Evolutionary conservation across 1,140 invertebrate species (phyloP).

Genomic region (Campoletis sonorensis): DNA sequence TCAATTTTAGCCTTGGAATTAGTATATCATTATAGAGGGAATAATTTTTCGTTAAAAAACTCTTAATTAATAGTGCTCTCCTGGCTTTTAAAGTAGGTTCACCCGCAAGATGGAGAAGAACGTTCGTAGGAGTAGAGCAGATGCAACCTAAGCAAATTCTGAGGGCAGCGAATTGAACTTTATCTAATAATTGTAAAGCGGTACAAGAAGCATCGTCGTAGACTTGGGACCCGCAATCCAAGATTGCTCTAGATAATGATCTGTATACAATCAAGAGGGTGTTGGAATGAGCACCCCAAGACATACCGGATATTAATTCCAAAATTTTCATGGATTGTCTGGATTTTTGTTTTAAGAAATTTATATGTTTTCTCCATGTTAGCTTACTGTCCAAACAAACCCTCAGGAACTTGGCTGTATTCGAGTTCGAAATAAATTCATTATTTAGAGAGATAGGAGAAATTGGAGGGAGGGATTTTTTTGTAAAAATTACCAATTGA

Average conservation of each 20-base stretch:
- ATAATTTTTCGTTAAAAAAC: conserved; percentile 5
- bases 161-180: conserved; percentile 47
- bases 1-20: conserved; percentile 19
- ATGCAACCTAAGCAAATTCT: conserved; percentile 46
- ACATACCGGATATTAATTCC: conserved; percentile 6
- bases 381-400: not conserved
- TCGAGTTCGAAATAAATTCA: not conserved
- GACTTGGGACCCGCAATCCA: conserved; percentile 46
- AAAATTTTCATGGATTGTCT: not conserved
- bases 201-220: not conserved
- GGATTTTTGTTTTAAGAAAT: not conserved
- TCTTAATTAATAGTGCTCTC: conserved; percentile 33
- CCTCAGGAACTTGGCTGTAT: not conserved
- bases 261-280: conserved; percentile 45
- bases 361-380: not conserved
- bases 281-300: conserved; percentile 50
- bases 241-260: conserved; percentile 28
- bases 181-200: conserved; percentile 26
- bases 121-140: conserved; percentile 50
- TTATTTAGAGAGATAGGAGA: not conserved
- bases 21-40: not conserved
- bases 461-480: not conserved
- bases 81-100: conserved; percentile 30
- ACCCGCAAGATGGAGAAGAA: conserved; percentile 25
- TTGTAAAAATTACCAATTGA: conserved; percentile 2